phyloP scores from a whole-genome alignment of 1,140 invertebrate genomes.

The Coptotermes formosanus region DNA sequence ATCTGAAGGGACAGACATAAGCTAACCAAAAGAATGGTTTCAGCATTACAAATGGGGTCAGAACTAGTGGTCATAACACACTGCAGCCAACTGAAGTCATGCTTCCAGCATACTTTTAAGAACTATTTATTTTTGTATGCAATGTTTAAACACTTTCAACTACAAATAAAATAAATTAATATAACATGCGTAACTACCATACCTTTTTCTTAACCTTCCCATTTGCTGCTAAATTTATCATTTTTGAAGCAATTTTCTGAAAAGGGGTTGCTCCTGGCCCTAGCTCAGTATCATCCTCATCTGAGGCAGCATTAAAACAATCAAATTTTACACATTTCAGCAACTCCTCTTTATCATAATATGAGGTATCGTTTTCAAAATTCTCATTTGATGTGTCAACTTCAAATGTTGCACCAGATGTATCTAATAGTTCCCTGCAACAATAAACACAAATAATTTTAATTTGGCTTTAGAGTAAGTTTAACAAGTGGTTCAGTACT shows the following conservation, averaged over 20 bases:
- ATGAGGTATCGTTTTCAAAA: not conserved
- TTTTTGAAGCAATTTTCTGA: conserved; percentile 2
- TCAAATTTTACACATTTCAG: not conserved
- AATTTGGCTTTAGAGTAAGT: too few relatives aligned
- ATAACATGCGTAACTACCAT: not conserved
- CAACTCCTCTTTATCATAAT: not conserved
- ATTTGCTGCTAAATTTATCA: not conserved
- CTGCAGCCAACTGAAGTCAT: too few relatives aligned
- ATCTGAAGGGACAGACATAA: too few relatives aligned
- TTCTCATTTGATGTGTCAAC: not conserved
- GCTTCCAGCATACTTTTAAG: too few relatives aligned
- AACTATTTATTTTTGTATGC: too few relatives aligned
- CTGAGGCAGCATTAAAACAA: not conserved
- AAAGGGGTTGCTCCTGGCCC: not conserved
- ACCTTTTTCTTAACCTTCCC: not conserved
- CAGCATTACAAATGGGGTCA: too few relatives aligned
- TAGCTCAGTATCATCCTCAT: not conserved
- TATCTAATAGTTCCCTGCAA: not conserved
- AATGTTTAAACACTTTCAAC: too few relatives aligned
- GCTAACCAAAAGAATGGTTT: too few relatives aligned
- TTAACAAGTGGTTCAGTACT: too few relatives aligned
- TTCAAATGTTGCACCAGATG: not conserved
- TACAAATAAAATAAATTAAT: not conserved
- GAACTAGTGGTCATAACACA: too few relatives aligned
- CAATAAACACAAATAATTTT: not conserved